Evolutionary conservation across 1,140 invertebrate species (phyloP).

Genomic region (Solenopsis invicta): DNA sequence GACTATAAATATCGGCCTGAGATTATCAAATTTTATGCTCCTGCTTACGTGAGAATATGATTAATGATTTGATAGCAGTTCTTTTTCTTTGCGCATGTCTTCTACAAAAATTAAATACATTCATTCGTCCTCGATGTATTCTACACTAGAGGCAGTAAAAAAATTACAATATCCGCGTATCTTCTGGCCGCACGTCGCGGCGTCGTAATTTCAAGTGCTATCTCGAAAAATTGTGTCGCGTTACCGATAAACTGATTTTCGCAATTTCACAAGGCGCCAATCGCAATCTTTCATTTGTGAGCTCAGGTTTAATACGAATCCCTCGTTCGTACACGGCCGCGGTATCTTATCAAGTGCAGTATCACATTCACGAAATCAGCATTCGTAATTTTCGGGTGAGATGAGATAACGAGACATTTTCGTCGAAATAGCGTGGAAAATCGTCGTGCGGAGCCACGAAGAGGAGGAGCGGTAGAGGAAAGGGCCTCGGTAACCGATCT

Average conservation of each 20-base stretch:
- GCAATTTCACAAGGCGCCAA: background rate
- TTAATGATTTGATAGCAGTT: no score
- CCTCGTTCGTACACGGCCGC: conserved; percentile 5
- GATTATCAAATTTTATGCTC: no score
- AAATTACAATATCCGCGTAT: background rate
- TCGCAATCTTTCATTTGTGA: background rate
- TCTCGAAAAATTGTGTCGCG: background rate
- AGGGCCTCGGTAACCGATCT: conserved; percentile 61
- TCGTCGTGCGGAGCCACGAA: background rate
- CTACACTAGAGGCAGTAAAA: background rate
- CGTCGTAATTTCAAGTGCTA: background rate
- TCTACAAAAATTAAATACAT: background rate
- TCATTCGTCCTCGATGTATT: background rate
- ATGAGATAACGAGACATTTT: background rate
- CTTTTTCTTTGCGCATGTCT: no score
- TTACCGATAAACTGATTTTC: background rate
- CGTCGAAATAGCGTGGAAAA: conserved; percentile 33
- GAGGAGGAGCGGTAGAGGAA: background rate
- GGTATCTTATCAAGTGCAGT: background rate
- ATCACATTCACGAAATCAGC: background rate
- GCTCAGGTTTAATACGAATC: background rate
- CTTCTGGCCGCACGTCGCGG: background rate
- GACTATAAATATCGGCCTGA: no score
- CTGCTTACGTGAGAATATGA: no score
- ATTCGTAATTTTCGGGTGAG: background rate